These are phyloP conservation scores for Melanotaenia maccullochi DNA, from an alignment of 2,797 vertebrate genomes.

Conservation along the genomic window DNA sequence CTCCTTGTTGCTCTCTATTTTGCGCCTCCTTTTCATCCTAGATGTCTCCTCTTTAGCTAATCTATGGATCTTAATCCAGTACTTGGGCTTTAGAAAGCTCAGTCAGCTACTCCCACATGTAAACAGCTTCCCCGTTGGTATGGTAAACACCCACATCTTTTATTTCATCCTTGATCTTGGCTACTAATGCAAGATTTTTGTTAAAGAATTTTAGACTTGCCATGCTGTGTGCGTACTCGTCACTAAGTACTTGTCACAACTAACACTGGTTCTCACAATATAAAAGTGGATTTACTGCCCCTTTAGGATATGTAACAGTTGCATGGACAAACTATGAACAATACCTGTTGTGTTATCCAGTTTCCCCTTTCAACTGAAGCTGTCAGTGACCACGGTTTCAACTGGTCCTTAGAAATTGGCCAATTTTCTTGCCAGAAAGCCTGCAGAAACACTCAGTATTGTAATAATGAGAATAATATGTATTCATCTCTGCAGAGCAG, in stretches of 20 bases:
- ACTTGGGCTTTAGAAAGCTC: not conserved
- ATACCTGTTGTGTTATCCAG: constrained; percentile 4
- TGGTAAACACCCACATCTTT: not conserved
- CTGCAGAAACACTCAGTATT: constrained; percentile 27
- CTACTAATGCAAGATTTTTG: not conserved
- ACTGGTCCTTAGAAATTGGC: constrained; percentile 17
- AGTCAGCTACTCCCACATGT: not conserved
- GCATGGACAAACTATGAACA: not conserved
- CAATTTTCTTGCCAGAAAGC: constrained; percentile 42
- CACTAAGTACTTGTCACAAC: not conserved
- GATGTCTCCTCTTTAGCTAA: not conserved
- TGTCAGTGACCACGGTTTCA: constrained; percentile 20
- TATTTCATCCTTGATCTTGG: not conserved
- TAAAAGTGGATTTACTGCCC: constrained; percentile 10
- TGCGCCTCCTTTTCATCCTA: not conserved
- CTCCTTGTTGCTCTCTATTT: not conserved
- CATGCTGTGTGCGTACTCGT: not conserved
- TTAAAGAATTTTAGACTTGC: not conserved
- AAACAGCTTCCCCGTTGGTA: not conserved
- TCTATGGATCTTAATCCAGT: not conserved
- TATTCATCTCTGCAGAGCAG: constrained; percentile 29
- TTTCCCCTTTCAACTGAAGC: constrained; percentile 3
- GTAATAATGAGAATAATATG: constrained; percentile 18
- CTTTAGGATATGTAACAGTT: constrained; percentile 2
- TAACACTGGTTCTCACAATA: not conserved